Evolutionary conservation across 92 coral and sea anemone genomes (phyloP).

Genomic region (Hydrozoanthus gracilis): DNA sequence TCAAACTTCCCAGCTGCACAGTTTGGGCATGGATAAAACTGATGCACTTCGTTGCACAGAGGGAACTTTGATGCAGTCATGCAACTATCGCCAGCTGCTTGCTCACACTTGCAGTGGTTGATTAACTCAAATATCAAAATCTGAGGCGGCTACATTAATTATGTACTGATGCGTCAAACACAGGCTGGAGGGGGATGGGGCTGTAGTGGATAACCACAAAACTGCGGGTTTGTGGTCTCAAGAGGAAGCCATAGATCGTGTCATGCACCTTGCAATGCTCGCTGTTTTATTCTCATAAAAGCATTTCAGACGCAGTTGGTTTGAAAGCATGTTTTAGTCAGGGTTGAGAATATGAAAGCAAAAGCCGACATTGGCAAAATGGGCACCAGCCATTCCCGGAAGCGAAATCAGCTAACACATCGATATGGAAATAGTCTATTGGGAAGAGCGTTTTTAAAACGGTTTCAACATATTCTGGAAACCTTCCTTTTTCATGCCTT

Average conservation of each 20-base stretch:
- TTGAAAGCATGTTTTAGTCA: conserved; percentile 51
- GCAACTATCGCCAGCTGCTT: conserved; percentile 48
- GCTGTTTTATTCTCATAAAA: conserved; percentile 60
- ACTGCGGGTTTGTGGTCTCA: conserved; percentile 68
- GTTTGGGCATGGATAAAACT: conserved; percentile 69
- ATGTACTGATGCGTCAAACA: conserved; percentile 54
- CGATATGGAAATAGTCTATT: conserved; percentile 59
- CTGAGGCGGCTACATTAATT: no score
- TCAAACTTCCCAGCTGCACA: conserved; percentile 60
- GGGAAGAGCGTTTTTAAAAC: conserved; percentile 39
- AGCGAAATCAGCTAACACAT: conserved; percentile 44
- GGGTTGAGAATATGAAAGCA: conserved; percentile 67
- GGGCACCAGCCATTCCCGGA: conserved; percentile 67
- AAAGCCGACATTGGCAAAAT: conserved; percentile 62
- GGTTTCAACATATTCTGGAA: conserved; percentile 50
- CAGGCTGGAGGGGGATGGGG: conserved; percentile 58
- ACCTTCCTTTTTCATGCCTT: conserved; percentile 7
- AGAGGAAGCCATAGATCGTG: conserved; percentile 54
- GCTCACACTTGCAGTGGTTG: conserved; percentile 63
- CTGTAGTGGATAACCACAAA: conserved; percentile 5
- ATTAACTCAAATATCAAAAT: no score
- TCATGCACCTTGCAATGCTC: conserved; percentile 54
- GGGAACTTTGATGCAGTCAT: conserved; percentile 68
- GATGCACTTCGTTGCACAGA: conserved; percentile 51
- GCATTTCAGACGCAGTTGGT: conserved; percentile 46